Base-by-base conservation (phyloP, 2,888 invertebrate species). In the Drosophila sordidula region DNA sequence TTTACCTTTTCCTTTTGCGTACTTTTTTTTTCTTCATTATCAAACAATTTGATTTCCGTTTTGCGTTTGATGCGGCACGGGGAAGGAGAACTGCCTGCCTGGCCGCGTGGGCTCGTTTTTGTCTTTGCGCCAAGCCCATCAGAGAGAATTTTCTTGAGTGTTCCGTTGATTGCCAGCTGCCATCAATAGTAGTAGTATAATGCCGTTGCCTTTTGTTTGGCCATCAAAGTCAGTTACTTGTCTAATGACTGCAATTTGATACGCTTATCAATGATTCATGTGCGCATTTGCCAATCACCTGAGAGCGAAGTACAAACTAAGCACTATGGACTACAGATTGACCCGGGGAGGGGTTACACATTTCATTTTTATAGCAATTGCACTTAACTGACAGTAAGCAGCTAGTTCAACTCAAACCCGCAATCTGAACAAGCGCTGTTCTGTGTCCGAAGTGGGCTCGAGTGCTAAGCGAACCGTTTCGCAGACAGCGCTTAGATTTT, bases 201-300 rank as follows among this genome's bases (percentile, higher is more conserved):
- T 72, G 52, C 63, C 50, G 26, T 38, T 69, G 56, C 54, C 69
- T 62, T 80, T 65, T 78, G 66, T 78, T 72, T 67, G 64, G 34
- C 70, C 75, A 77, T 80, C 70, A 67, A 70, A 74, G 76, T 64
- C 79, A 64, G 75, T 56, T 64, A 75, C 68, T 78, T 79, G 87
- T 79, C 82, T 83, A 86, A 87, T 85, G 88, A 85, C 81, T 84
- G 83, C 81, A 76, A 85, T 84, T 86, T 76, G 82, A 84, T 70
- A 68, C 71, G 75, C 84, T 81, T 86, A 88, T 86, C 86, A 86
- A 86, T 80, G 76, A 86, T 84, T 88, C 86, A 86, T 77, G 79
- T 67, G 65, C 68, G 57, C 78, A 70, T 69, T 86, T 69, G 64
- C 64, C 79, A 77, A 75, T 80, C 72, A 67, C 50, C 69, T 64